Conservation (phyloP, 2,797 vertebrate genomes). For the Periparus ater region DNA sequence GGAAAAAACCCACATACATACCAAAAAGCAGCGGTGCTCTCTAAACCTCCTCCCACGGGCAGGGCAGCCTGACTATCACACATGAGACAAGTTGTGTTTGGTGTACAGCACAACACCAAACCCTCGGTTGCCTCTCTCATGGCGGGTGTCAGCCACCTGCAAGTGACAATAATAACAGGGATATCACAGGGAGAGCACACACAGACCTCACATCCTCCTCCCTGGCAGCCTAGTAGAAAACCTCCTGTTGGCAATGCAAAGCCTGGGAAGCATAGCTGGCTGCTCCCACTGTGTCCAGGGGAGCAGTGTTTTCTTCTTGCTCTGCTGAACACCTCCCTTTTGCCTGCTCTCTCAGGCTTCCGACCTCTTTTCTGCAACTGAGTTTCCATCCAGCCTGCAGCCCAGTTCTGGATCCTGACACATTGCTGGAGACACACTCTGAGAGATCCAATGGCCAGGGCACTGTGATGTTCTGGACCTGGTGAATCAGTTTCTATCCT, state of each 20-base stretch:
- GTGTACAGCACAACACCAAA: neutral
- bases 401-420: neutral
- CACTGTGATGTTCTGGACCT: neutral
- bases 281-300: neutral
- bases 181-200: neutral
- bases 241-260: neutral
- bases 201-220: neutral
- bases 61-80: conserved; percentile 17
- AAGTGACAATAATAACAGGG: conserved; percentile 46
- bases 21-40: neutral
- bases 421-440: neutral
- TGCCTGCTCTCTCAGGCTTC: neutral
- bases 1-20: neutral
- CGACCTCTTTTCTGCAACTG: neutral
- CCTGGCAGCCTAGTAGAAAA: neutral
- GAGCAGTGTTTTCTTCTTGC: neutral
- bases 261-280: neutral
- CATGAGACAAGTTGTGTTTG: neutral
- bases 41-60: conserved; percentile 6
- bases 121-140: neutral
- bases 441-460: neutral
- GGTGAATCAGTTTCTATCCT: neutral
- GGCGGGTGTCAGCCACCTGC: neutral
- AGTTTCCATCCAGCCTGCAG: neutral
- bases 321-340: neutral